A percentile compares a stretch with the other conserved stretches of the same genome.
These are phyloP conservation scores for Marmota monax DNA, from an alignment of 2,113 vertebrate genomes.

Conservation along the genomic window DNA sequence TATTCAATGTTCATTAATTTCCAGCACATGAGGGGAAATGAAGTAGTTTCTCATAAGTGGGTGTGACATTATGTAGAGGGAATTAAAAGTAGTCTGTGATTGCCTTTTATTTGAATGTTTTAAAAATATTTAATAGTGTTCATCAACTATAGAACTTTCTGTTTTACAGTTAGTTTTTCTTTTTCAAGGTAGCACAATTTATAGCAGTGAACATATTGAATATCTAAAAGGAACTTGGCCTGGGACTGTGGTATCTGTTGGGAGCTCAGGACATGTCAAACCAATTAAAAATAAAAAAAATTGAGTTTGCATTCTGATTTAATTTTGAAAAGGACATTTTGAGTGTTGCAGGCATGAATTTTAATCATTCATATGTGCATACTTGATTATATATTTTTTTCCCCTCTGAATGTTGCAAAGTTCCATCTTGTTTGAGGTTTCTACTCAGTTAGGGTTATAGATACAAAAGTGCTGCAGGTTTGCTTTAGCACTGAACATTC, in stretches of 20 bases:
- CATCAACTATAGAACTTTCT: not conserved
- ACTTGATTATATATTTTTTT: not conserved
- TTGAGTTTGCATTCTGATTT: constrained; percentile 25
- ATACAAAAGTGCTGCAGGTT: not conserved
- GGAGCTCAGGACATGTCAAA: constrained; percentile 12
- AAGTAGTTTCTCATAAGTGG: constrained; percentile 46
- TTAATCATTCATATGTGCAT: not conserved
- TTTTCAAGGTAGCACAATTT: constrained; percentile 20
- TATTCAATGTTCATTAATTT: constrained; percentile 31
- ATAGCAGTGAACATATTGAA: not conserved
- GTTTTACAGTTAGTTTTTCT: constrained; percentile 39
- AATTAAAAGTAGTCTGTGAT: constrained; percentile 57
- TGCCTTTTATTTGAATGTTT: constrained; percentile 49
- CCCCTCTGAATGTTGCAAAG: not conserved
- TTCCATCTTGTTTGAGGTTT: not conserved
- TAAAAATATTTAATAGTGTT: constrained; percentile 59
- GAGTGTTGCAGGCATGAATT: not conserved
- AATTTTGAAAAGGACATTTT: constrained; percentile 40
- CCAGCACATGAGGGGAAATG: not conserved
- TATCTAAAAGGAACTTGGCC: not conserved
- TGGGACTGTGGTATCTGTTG: not conserved
- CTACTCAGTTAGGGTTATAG: not conserved
- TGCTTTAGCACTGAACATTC: not conserved
- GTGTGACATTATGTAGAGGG: constrained; percentile 37
- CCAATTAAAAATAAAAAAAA: constrained; percentile 31